Evolutionary conservation across 2,888 invertebrate genomes (phyloP).

Genomic region (Zaprionus lineosus): DNA sequence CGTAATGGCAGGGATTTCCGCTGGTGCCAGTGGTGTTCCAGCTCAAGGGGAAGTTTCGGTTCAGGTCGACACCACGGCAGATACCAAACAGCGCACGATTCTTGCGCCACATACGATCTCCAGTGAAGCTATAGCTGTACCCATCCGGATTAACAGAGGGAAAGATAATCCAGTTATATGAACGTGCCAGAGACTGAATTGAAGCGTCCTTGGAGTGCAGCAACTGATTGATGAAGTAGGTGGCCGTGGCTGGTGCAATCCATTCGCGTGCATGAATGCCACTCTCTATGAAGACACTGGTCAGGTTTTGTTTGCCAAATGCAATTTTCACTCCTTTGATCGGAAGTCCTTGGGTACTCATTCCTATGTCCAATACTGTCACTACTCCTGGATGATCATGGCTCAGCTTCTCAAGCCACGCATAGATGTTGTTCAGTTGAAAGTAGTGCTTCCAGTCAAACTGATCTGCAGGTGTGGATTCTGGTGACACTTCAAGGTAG

Average conservation of each 20-base stretch:
- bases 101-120: constrained; percentile 91
- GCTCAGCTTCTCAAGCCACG: constrained; percentile 74
- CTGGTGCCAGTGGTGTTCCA: constrained; percentile 85
- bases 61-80: constrained; percentile 86
- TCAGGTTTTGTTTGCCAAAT: constrained; percentile 67
- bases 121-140: constrained; percentile 88
- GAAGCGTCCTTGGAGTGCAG: constrained; percentile 78
- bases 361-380: constrained; percentile 82
- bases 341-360: constrained; percentile 83
- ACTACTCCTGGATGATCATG: constrained; percentile 73
- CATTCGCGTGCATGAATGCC: constrained; percentile 83
- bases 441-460: constrained; percentile 80
- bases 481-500: constrained; percentile 56
- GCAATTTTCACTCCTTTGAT: constrained; percentile 83
- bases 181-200: constrained; percentile 76
- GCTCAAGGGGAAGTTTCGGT: constrained; percentile 86
- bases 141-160: constrained; percentile 90
- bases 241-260: constrained; percentile 82
- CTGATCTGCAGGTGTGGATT: constrained; percentile 37
- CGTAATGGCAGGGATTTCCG: constrained; percentile 84
- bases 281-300: constrained; percentile 84
- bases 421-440: constrained; percentile 79
- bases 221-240: constrained; percentile 78
- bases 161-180: constrained; percentile 88
- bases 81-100: constrained; percentile 84